Evolutionary conservation across 2,888 invertebrate genomes (phyloP), one percentile per base, ranked within the genome.

Genomic region (Drosophila rellima): DNA sequence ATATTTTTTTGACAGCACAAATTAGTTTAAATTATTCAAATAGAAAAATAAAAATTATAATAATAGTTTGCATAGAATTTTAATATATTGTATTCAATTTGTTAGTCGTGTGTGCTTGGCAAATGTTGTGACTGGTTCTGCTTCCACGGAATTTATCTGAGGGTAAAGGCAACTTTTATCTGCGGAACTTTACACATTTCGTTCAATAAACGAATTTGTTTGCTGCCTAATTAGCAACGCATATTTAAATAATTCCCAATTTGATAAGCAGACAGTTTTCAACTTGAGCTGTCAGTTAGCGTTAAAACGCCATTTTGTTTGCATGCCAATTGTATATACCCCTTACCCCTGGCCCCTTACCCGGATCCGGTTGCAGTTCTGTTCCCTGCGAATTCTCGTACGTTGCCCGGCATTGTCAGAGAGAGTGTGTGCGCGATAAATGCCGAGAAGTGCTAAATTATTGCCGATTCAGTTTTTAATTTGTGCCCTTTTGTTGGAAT

Each of bases 251-350:
- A 88, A 88, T 90, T 84, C 86, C 66, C 84, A 72, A 84, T 88
- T 89, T 90, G 88, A 89, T 90, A 90, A 88, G 90, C 89, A 82
- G 88, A 89, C 90, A 88, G 62, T 86, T 89, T 89, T 88, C 78
- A 89, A 89, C 88, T 89, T 89, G 78, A 78, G 74, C 86, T 89
- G 84, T 90, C 89, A 90, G 86, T 89, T 86, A 73, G 88, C 71
- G 85, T 87, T 87, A 89, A 89, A 85, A 72, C 70, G 88, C 75
- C 89, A 86, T 89, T 86, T 86, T 86, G 83, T 88, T 77, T 82
- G 90, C 74, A 77, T 74, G 76, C 76, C 81, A 75, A 68, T 70
- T 57, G 65, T 59, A 11, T 33, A 3, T 13, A 42, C 45, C 26
- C 45, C 18, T 15, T 4, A 1, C 23, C 47, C 44, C 26, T 7